Base-by-base conservation (phyloP, 2,113 vertebrate genomes). In the Daubentonia madagascariensis region DNA sequence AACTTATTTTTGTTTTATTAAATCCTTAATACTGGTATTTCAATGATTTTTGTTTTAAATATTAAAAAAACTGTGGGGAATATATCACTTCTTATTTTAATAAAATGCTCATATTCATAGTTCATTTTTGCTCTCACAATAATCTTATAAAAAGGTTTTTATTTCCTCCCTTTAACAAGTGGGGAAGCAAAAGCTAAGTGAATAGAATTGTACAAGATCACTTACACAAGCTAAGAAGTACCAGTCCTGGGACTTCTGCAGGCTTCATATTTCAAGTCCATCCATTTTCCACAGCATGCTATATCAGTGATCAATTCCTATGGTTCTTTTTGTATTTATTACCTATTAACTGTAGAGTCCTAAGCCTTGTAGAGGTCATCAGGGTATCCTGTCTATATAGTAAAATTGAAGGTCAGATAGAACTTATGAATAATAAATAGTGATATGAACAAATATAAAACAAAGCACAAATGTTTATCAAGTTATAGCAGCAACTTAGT, bases 111-210 rank as follows among this genome's bases (percentile, higher is more conserved):
- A 40, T 79, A 85, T 91, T 88, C 0, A 1, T 76, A 14, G 43
- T 83, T 96, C 79, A 43, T 43, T 95, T 93, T 37, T 73, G 23
- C 72, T 91, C 30, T 68, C 9, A n/a, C 32, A 50, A 43, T 9
- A 89, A 6, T 84, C 61, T 37, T 83, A 32, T 88, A 37, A 96
- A 85, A 85, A 73, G 90, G 1, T n/a, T 90, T 96, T 96, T 81
- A 63, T 79, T 52, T 91, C 22, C 25, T 89, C 43, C 13, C 43
- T 73, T 57, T 75, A 92, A 80, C 16, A 91, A 85, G 23, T 81
- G 11, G 75, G 76, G 37, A 89, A 76, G 50, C 43, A 89, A 86
- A 91, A 43, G 30, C 25, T 72, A 40, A 67, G 17, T 67, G 50
- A 68, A 30, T 10, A 0, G 20, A 96, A 65, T 30, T 92, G 1